Evolutionary conservation across 2,888 invertebrate species (phyloP), one percentile per base, ranked within the genome.

Genomic region (Margaritifera margaritifera): DNA sequence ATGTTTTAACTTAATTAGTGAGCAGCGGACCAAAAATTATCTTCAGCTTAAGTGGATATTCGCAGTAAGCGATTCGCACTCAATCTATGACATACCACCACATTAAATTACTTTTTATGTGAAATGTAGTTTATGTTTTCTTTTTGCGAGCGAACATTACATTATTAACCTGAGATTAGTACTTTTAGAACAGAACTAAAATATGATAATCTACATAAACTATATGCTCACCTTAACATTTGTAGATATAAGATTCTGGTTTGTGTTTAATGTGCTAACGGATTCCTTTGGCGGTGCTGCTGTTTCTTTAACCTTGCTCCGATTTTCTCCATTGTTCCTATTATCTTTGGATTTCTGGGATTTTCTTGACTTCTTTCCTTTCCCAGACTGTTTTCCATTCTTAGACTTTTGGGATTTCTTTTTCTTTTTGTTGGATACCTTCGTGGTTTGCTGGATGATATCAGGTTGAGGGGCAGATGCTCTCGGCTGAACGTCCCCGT

Each of bases 361-460:
- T 58, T 65, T 77, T 53, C 67, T 60, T 18, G 66, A 65, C 62
- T 72, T 79, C 62, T 74, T 75, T 65, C 72, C 76, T 25, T 72
- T 64, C 56, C 69, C 66, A n/a, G 68, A 72, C 54, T 74, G 70
- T 67, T 74, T 77, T 69, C 72, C 66, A 58, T 71, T 74, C 67
- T 63, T 77, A 62, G 72, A 61, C 65, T 74, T 74, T 62, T 63
- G 65, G 31, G 60, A 62, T 53, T 59, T 74, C 62, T 64, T 69
- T 51, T 64, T 74, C 42, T 65, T 71, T 62, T 66, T 69, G 25
- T 24, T 55, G 55, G 64, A 62, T 61, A 62, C 24, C 53, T 56
- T n/a, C 31, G 64, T 31, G 27, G 56, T 24, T 63, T 65, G 25
- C 54, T 71, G 15, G n/a, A 54, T 65, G n/a, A 58, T 63, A 18